phyloP scores from a whole-genome alignment of 2,113 vertebrate species.

The Muntiacus muntjak region DNA sequence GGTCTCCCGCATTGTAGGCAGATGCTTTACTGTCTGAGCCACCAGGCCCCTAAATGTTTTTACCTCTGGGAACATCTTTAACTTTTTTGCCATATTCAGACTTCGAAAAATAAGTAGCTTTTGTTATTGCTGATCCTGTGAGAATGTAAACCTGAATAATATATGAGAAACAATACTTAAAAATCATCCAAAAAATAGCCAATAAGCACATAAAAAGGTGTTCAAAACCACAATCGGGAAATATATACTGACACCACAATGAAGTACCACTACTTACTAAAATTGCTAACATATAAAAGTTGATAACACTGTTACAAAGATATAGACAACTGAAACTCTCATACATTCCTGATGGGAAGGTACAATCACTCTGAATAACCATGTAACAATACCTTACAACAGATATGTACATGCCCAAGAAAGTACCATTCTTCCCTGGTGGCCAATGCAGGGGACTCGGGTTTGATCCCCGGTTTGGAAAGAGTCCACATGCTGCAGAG shows the following conservation, averaged over 20 bases:
- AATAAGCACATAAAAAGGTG: background rate
- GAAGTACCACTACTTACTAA: background rate
- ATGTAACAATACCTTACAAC: background rate
- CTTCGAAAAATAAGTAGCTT: constrained; percentile 74
- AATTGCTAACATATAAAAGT: background rate
- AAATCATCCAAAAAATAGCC: constrained; percentile 15
- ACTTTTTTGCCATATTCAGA: constrained; percentile 71
- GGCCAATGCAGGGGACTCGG: background rate
- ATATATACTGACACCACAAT: background rate
- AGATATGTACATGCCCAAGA: background rate
- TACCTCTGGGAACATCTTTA: constrained; percentile 73
- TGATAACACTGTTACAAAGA: background rate
- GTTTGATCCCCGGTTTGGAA: background rate
- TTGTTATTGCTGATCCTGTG: constrained; percentile 71
- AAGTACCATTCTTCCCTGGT: background rate
- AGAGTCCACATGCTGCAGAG: background rate
- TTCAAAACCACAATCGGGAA: background rate
- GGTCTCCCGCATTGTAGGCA: too few relatives aligned
- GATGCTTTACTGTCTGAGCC: too few relatives aligned
- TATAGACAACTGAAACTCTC: background rate
- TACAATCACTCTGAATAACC: background rate
- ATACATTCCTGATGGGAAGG: background rate
- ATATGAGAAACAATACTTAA: constrained; percentile 72
- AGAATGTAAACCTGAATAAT: constrained; percentile 83
- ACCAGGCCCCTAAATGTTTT: constrained; percentile 56